Percentiles rank a stretch among this genome's conserved stretches.
Conservation (phyloP, 2,888 invertebrate genomes). For the Eugnorisma glareosa region DNA sequence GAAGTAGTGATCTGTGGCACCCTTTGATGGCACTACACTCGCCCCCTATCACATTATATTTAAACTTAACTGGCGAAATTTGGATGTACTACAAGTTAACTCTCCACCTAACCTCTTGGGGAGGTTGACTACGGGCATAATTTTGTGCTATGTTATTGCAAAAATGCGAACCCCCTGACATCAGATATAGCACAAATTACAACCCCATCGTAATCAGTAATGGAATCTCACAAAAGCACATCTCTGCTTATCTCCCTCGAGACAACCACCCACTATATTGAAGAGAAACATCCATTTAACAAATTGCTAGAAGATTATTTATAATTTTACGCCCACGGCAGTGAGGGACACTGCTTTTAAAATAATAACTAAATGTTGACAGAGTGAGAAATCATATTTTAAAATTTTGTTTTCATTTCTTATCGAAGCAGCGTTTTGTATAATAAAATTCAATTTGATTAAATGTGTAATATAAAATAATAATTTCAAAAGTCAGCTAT, state of each 20-base stretch:
- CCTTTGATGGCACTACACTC: background rate
- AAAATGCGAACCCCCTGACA: background rate
- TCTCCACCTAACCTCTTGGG: too few relatives aligned
- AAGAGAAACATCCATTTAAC: constrained; percentile 48
- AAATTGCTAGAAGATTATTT: constrained; percentile 49
- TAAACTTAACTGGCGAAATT: background rate
- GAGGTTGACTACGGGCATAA: background rate
- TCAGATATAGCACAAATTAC: background rate
- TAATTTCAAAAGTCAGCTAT: background rate
- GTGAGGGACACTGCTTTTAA: constrained; percentile 48
- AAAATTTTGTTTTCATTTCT: constrained; percentile 16
- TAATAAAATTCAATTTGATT: background rate
- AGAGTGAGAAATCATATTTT: constrained; percentile 21
- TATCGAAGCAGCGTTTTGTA: background rate
- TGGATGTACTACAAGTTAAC: background rate
- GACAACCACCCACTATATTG: constrained; percentile 7
- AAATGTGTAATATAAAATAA: background rate
- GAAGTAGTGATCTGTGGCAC: background rate
- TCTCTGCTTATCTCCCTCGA: background rate
- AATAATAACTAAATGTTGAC: constrained; percentile 52
- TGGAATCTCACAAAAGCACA: background rate
- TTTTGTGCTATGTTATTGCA: background rate
- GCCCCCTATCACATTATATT: background rate
- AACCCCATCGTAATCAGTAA: constrained; percentile 5
- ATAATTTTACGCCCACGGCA: constrained; percentile 32